A percentile compares a stretch with the other conserved stretches of the same genome.
Conservation (phyloP, 2,888 invertebrate genomes). For the Idaea dimidiata region DNA sequence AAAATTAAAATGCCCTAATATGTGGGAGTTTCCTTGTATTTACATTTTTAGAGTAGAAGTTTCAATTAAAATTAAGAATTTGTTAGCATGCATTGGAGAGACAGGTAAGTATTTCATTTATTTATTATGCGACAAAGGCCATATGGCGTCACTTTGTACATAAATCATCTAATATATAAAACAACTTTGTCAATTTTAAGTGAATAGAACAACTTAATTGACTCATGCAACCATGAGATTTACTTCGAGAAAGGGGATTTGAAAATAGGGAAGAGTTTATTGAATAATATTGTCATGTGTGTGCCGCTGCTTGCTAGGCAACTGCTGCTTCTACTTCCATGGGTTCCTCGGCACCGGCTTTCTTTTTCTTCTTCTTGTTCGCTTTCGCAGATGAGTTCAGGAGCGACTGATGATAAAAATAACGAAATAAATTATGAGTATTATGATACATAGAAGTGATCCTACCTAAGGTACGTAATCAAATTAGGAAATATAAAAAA, state of each 20-base stretch:
- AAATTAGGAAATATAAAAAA: no score
- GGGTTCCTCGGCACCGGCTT: slow-evolving; percentile 82
- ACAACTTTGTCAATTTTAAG: slow-evolving; percentile 25
- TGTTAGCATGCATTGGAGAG: slow-evolving; percentile 7
- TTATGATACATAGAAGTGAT: neutral
- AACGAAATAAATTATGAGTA: neutral
- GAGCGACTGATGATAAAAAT: slow-evolving; percentile 76
- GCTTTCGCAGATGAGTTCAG: slow-evolving; percentile 90
- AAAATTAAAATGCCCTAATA: slow-evolving; percentile 23
- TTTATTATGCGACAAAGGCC: slow-evolving; percentile 21
- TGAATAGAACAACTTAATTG: slow-evolving; percentile 7
- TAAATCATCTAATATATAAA: slow-evolving; percentile 26
- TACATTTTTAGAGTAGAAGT: slow-evolving; percentile 8
- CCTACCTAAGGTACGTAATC: neutral
- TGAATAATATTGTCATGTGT: slow-evolving; percentile 33
- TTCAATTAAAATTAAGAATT: slow-evolving; percentile 4
- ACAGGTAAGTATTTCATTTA: slow-evolving; percentile 13
- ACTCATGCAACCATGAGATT: slow-evolving; percentile 22
- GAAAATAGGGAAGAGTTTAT: slow-evolving; percentile 38
- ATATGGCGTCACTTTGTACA: slow-evolving; percentile 33
- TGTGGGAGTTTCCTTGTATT: slow-evolving; percentile 16
- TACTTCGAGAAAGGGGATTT: slow-evolving; percentile 28
- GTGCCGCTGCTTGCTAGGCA: slow-evolving; percentile 54
- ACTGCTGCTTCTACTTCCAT: slow-evolving; percentile 82
- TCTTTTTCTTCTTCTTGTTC: slow-evolving; percentile 96